These are phyloP conservation scores for Leuctra nigra DNA, from an alignment of 2,888 invertebrate species.

Conservation along the genomic window DNA sequence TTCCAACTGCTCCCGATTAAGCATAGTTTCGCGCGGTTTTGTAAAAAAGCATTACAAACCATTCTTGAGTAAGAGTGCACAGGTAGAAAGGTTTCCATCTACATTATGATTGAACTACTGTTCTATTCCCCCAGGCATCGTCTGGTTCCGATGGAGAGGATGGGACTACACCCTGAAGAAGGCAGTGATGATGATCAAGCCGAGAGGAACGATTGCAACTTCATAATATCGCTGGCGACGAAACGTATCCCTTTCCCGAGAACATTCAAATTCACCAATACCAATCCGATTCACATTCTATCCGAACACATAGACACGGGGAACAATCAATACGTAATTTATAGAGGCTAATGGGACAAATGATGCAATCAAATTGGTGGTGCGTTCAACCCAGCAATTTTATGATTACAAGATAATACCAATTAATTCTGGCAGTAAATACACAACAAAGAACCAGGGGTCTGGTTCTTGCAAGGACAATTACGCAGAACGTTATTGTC, in stretches of 20 bases:
- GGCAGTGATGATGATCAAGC: constrained; percentile 89
- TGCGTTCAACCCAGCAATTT: constrained; percentile 4
- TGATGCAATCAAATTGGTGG: constrained; percentile 21
- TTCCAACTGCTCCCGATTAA: too few species aligned
- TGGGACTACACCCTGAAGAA: constrained; percentile 90
- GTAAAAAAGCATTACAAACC: not conserved
- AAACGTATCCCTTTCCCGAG: not conserved
- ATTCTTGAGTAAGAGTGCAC: too few species aligned
- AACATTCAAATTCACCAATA: not conserved
- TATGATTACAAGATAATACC: not conserved
- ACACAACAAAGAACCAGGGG: not conserved
- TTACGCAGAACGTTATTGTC: too few species aligned
- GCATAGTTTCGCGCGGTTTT: too few species aligned
- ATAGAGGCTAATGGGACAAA: constrained; percentile 27
- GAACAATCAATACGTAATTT: not conserved
- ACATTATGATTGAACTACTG: too few species aligned
- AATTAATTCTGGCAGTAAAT: not conserved
- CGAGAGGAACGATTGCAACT: constrained; percentile 53
- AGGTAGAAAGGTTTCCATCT: too few species aligned
- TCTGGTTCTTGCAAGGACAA: not conserved
- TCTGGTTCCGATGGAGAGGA: constrained; percentile 93
- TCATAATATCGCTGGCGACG: constrained; percentile 25
- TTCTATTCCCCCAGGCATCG: constrained; percentile 62
- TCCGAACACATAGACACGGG: not conserved
- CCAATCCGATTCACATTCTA: too few species aligned